Base-by-base conservation (phyloP, 92 coral and sea anemone genomes). In the Paragorgia papillata region DNA sequence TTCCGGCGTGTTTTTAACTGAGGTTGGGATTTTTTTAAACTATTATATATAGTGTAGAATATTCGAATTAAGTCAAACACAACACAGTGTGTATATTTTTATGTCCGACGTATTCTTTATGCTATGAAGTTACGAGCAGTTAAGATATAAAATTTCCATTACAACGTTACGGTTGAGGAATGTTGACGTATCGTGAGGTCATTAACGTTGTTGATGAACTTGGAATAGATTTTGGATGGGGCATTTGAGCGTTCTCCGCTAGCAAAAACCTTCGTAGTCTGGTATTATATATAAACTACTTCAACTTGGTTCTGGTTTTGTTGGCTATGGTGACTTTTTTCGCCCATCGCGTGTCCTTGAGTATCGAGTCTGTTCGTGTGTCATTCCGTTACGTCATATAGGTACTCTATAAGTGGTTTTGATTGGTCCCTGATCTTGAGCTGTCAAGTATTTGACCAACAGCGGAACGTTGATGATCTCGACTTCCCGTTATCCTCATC, bases 381-480 rank as follows among this genome's bases (percentile, higher is more conserved):
- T 44, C 19, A 48, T 25, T 68, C 75, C 75, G 58, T 49, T 46
- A 68, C 60, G 75, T 68, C 75, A 68, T 57, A 68, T 44, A 26
- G 7, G 17, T 22, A 63, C 24, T 13, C 4, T 6, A 8, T 64
- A n/a, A 27, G 2, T 34, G 9, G 29, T 27, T 8, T 28, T 48
- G 1, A 68, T 68, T 68, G 75, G 75, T 27, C 25, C 37, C 35
- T 21, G 13, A 50, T 40, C 75, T 46, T 68, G 54, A n/a, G 58
- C 34, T 46, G 53, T 46, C 53, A 46, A 46, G 14, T 15, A 46
- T 15, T 46, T 15, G 53, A 46, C n/a, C 53, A 46, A 46, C 17
- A 7, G 53, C 53, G 53, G 53, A 46, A 46, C 53, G 53, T 7
- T 9, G 2, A n/a, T n/a, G n/a, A 46, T 46, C 53, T 7, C n/a